Percentiles rank a stretch among this genome's conserved stretches.
Conservation (phyloP, 2,797 vertebrate genomes). For the Fringilla coelebs region DNA sequence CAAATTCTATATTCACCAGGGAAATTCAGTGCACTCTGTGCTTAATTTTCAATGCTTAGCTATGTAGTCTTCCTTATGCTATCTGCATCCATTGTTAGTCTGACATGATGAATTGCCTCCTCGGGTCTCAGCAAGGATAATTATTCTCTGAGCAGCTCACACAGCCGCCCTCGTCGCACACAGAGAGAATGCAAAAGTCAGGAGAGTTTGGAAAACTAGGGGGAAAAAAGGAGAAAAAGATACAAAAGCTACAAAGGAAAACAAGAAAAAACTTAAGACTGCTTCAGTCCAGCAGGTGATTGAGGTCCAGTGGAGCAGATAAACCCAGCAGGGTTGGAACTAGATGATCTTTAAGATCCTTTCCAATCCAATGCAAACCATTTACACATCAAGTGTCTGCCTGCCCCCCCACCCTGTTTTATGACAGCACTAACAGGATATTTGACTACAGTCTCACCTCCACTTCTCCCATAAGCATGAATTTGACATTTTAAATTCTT, state of each 20-base stretch:
- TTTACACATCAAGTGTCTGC: background rate
- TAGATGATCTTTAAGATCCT: background rate
- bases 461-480: background rate
- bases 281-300: background rate
- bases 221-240: accelerated
- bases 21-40: slow-evolving; percentile 30
- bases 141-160: slow-evolving; percentile 53
- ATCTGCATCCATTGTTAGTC: slow-evolving; percentile 36
- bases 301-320: background rate
- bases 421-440: background rate
- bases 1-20: slow-evolving; percentile 37
- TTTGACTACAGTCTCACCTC: background rate
- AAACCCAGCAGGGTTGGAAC: background rate
- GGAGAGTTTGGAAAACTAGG: background rate
- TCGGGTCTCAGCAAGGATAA: slow-evolving; percentile 46
- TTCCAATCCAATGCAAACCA: background rate
- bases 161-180: background rate
- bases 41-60: slow-evolving; percentile 31
- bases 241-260: background rate
- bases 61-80: slow-evolving; percentile 34
- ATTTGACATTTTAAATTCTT: background rate
- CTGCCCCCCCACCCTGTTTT: accelerated
- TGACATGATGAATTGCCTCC: slow-evolving; percentile 67
- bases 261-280: background rate
- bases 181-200: slow-evolving; percentile 18